Percentiles rank a stretch among this genome's conserved stretches.
phyloP scores from a whole-genome alignment of 2,113 vertebrate genomes.

The Fulmarus glacialis region DNA sequence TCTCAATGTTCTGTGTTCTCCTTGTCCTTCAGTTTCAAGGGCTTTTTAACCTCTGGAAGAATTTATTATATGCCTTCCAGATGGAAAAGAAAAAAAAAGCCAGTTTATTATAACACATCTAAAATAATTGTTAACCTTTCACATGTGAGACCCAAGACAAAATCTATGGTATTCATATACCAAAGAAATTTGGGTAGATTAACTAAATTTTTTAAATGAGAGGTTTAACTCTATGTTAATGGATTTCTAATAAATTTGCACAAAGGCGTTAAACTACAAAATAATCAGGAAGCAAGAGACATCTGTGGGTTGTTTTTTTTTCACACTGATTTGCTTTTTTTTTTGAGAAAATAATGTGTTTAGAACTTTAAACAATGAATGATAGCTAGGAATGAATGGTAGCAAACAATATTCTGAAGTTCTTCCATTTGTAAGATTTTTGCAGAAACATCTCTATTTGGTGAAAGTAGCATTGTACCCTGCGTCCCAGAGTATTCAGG shows the following conservation, averaged over 20 bases:
- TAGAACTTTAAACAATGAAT: background rate
- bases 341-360: background rate
- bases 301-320: background rate
- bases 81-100: background rate
- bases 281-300: background rate
- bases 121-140: slow-evolving; percentile 22
- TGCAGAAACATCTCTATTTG: background rate
- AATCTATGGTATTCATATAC: background rate
- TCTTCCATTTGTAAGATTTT: background rate
- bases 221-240: background rate
- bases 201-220: background rate
- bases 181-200: background rate
- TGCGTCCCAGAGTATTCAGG: background rate
- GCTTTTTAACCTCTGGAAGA: slow-evolving; percentile 30
- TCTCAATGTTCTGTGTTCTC: background rate
- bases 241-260: background rate
- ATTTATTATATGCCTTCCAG: slow-evolving; percentile 37
- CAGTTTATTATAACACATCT: background rate
- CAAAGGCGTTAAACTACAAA: background rate
- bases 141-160: background rate
- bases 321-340: background rate
- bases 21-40: slow-evolving; percentile 40
- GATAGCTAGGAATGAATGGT: background rate
- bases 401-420: background rate
- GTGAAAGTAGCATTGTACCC: background rate